phyloP scores from a whole-genome alignment of 2,113 vertebrate genomes.

The Lanius ludovicianus region DNA sequence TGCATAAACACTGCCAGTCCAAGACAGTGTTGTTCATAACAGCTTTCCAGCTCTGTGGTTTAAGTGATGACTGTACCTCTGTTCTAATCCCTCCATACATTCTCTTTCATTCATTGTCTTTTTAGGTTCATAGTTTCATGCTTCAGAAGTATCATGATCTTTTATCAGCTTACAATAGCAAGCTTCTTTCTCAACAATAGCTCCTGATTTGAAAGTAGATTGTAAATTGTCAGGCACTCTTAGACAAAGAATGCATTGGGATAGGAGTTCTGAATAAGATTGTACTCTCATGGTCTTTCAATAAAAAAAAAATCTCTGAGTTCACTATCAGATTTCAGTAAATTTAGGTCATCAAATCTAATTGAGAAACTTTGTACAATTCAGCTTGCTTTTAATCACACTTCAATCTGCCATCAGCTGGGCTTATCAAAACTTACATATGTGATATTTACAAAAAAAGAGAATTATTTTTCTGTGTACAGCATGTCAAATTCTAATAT shows the following conservation, averaged over 20 bases:
- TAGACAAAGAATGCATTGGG: conserved; percentile 16
- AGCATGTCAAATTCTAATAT: not conserved
- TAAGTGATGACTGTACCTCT: not conserved
- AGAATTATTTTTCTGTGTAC: not conserved
- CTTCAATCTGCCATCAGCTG: not conserved
- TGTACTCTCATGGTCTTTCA: conserved; percentile 34
- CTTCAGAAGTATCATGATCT: not conserved
- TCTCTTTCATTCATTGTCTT: not conserved
- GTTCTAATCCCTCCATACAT: not conserved
- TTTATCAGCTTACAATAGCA: not conserved
- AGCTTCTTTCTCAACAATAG: conserved; percentile 31
- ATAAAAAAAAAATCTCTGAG: conserved; percentile 11
- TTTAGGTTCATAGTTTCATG: not conserved
- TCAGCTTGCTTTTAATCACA: conserved; percentile 28
- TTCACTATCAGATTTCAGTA: conserved; percentile 31
- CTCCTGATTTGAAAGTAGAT: conserved; percentile 36
- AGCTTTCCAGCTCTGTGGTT: not conserved
- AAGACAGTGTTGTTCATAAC: not conserved
- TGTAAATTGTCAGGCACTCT: not conserved
- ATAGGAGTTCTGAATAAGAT: conserved; percentile 37
- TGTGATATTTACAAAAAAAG: not conserved
- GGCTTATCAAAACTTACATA: not conserved
- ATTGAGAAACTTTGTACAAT: conserved; percentile 31
- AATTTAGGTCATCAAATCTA: conserved; percentile 38
- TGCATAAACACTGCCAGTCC: not conserved